Evolutionary conservation across 2,888 invertebrate genomes (phyloP).

Genomic region (Nephrotoma appendiculata): DNA sequence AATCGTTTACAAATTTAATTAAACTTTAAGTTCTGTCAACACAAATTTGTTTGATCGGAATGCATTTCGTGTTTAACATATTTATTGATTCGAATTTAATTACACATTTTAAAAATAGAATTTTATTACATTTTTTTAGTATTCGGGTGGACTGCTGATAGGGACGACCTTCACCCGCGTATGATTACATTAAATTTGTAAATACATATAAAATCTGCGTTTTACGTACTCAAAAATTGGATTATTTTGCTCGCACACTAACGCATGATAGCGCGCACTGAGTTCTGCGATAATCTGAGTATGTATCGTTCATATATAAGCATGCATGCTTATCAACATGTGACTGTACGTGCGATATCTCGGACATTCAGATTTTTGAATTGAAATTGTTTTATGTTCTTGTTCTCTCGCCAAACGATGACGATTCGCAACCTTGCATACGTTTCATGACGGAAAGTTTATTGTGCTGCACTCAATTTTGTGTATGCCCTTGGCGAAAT

Average conservation of each 20-base stretch:
- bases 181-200: neutral
- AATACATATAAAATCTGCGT: neutral
- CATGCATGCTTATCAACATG: neutral
- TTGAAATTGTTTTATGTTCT: neutral
- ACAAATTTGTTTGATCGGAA: neutral
- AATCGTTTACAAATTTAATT: neutral
- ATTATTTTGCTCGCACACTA: neutral
- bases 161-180: neutral
- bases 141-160: neutral
- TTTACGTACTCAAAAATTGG: neutral
- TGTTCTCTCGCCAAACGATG: neutral
- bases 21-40: neutral
- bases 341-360: neutral
- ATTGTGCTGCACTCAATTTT: neutral
- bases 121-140: neutral
- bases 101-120: neutral
- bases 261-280: neutral
- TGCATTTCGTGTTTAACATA: neutral
- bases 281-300: neutral
- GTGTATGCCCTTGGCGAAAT: neutral
- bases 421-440: neutral
- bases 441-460: neutral
- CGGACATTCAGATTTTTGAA: neutral
- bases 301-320: neutral
- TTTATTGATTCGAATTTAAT: neutral